Evolutionary conservation across 2,888 invertebrate species (phyloP).

Genomic region (Hemaris fuciformis): DNA sequence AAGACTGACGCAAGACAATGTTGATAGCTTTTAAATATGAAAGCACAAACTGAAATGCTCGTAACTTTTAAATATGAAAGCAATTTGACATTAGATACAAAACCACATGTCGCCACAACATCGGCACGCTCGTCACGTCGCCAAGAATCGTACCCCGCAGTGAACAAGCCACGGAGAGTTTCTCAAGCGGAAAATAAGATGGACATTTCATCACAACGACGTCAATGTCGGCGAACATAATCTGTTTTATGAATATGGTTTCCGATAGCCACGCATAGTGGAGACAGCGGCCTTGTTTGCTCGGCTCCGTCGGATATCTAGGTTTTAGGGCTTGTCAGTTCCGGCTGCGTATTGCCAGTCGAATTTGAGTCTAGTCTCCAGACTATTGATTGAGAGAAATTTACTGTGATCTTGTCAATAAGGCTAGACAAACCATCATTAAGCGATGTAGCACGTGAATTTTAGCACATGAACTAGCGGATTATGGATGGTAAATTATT

Average conservation of each 20-base stretch:
- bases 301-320: not conserved
- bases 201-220: slow-evolving; percentile 35
- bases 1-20: no score
- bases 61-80: not conserved
- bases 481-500: no score
- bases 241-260: slow-evolving; percentile 7
- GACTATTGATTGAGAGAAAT: no score
- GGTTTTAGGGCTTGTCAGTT: slow-evolving; percentile 1
- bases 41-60: not conserved
- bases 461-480: no score
- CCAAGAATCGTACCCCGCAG: slow-evolving; percentile 1
- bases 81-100: not conserved
- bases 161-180: slow-evolving; percentile 21
- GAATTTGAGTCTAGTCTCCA: no score
- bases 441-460: no score
- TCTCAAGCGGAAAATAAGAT: slow-evolving; percentile 60
- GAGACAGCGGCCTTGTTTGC: slow-evolving; percentile 3
- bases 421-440: no score
- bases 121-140: not conserved
- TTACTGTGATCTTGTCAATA: no score
- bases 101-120: not conserved
- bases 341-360: not conserved
- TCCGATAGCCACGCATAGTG: not conserved
- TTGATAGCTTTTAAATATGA: no score
- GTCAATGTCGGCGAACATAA: not conserved